Evolutionary conservation across 2,113 vertebrate genomes (phyloP).

Genomic region (Osmerus mordax): DNA sequence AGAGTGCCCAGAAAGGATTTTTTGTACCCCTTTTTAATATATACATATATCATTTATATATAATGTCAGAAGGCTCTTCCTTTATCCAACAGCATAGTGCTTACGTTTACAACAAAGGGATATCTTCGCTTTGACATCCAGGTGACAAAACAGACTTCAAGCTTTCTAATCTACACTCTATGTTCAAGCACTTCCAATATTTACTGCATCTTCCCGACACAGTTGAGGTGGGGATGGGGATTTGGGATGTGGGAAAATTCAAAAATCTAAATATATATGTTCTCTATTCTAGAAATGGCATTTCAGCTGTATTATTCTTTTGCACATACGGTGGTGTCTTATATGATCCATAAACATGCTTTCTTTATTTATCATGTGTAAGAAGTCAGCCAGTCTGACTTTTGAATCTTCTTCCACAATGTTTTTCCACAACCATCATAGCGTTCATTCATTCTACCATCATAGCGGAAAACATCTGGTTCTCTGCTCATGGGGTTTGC

Average conservation of each 20-base stretch:
- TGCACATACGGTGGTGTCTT: constrained; percentile 32
- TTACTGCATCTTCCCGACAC: constrained; percentile 51
- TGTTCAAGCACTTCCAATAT: constrained; percentile 73
- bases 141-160: constrained; percentile 71
- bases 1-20: constrained; percentile 75
- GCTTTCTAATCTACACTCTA: constrained; percentile 64
- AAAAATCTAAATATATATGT: constrained; percentile 46
- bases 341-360: constrained; percentile 31
- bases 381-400: neutral
- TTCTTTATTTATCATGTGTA: neutral
- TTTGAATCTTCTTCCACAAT: neutral
- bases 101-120: constrained; percentile 80
- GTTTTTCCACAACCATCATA: neutral
- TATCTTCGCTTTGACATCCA: constrained; percentile 74
- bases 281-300: constrained; percentile 43
- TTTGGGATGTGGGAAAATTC: constrained; percentile 48
- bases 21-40: constrained; percentile 71
- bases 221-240: constrained; percentile 40
- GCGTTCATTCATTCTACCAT: neutral
- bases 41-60: constrained; percentile 81
- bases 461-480: constrained; percentile 2
- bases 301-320: constrained; percentile 36
- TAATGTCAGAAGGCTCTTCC: constrained; percentile 78
- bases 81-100: constrained; percentile 83
- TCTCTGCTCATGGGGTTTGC: neutral